Base-by-base conservation (phyloP, 2,113 vertebrate species). In the Hipposideros armiger region DNA sequence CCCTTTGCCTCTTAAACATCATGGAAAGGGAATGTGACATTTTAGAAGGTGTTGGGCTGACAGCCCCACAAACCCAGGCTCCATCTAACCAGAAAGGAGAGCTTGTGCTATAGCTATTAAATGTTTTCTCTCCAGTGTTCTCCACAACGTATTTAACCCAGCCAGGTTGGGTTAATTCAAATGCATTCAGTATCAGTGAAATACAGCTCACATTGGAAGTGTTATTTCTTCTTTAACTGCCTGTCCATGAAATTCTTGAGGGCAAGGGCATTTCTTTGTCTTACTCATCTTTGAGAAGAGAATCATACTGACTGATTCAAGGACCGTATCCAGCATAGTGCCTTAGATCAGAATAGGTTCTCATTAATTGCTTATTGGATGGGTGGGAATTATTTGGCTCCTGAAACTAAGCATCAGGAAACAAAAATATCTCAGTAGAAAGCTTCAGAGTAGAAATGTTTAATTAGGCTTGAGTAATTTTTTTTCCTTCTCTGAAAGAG, bases 1-100 rank as follows among this genome's bases (percentile, higher is more conserved):
- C 70, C 42, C 36, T 87, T 70, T 74, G 47, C 67, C 70, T 90
- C 69, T 86, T 72, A 92, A 64, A 60, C 78, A 92, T 94, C 85
- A 73, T 94, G 40, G 86, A 93, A 66, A 87, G 84, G 76, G 66
- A 86, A 87, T 80, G 90, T 90, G 84, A 80, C 40, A 90, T 93
- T 94, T 91, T 90, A 87, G 92, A 95, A 89, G 66, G 69, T 90
- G 87, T 40, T 73, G 70, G 66, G 85, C 30, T 69, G 64, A 92
- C 81, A 87, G 74, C 52, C 80, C 26, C 10, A 50, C 60, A 58
- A 90, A 60, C 81, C 9, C 11, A 78, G 84, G 13, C 24, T 87
- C 42, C 42, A 20, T 60, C 91, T 81, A 62, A 81, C 66, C 19
- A 22, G 58, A 80, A 82, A 78, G 58, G n/a, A 74, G 47, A 74